Evolutionary conservation across 2,888 invertebrate species (phyloP), one percentile per base, ranked within the genome.

Genomic region (Altica lythri): DNA sequence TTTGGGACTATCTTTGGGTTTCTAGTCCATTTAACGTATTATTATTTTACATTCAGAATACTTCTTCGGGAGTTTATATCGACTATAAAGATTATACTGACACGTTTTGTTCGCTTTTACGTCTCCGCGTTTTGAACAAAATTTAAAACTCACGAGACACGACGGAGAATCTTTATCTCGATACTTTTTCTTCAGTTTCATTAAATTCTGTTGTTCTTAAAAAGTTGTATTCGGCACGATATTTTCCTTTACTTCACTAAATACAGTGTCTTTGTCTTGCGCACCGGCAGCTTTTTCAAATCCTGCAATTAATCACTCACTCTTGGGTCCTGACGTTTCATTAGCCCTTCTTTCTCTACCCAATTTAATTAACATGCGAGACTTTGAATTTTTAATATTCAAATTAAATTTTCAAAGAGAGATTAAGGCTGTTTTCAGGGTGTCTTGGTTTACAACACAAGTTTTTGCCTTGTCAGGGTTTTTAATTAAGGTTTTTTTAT

Each of bases 311-410:
- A 76, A 77, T 77, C 77, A 77, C 73, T 72, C 71, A 71, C 71
- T 71, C 69, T 68, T 67, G 70, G 69, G 72, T 65, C 72, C 72
- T 77, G 76, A 76, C 77, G 75, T 76, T 76, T 76, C 75, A 76
- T 76, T 75, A 75, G 75, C 72, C 72, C 72, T 72, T 74, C 73
- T 72, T 72, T 72, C 72, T 67, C 68, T 70, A 73, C 73, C 74
- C 76, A 75, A 76, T 76, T 76, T 76, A 76, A 77, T 77, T 76
- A 76, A 75, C 76, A 76, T 76, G 75, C 73, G 70, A 72, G 72
- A 73, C 73, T 74, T 75, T 74, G 74, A 73, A 74, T 75, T 75
- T 75, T 75, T 75, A 75, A 75, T 75, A 76, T 74, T 75, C 73
- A 75, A 75, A 75, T 75, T 74, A 65, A 67, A 68, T 65, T 67